A percentile compares a stretch with the other conserved stretches of the same genome.
Evolutionary conservation across 2,888 invertebrate genomes (phyloP).

Genomic region (Neoascia interrupta): DNA sequence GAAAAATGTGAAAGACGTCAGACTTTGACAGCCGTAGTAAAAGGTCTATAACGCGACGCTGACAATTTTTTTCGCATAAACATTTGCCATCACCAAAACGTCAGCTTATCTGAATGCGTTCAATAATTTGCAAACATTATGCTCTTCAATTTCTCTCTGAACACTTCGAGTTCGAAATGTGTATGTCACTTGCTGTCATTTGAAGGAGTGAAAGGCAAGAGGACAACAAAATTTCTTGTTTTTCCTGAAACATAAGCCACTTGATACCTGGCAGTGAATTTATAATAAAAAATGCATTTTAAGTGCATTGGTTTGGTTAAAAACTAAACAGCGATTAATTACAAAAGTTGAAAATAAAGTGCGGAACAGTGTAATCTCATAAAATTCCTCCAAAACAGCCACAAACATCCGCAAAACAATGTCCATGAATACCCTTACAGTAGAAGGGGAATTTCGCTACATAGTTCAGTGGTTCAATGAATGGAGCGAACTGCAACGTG

Average conservation of each 20-base stretch:
- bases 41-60: too few relatives aligned
- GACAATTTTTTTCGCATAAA: too few relatives aligned
- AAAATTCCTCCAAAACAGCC: background rate
- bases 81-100: background rate
- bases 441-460: constrained; percentile 89
- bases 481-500: constrained; percentile 92
- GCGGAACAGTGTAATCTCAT: background rate
- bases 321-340: background rate
- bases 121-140: too few relatives aligned
- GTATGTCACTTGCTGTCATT: constrained; percentile 8
- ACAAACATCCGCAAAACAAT: constrained; percentile 74
- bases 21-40: too few relatives aligned
- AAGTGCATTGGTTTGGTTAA: constrained; percentile 7
- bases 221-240: constrained; percentile 58
- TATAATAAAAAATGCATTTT: constrained; percentile 13
- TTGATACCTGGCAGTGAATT: constrained; percentile 38
- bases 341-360: background rate
- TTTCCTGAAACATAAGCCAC: constrained; percentile 21
- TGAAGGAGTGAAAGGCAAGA: constrained; percentile 19
- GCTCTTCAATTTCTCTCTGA: too few relatives aligned
- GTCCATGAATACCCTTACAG: constrained; percentile 82
- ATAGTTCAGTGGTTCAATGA: constrained; percentile 93
- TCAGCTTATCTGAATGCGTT: background rate
- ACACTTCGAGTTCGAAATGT: constrained; percentile 25
- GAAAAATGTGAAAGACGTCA: too few relatives aligned